A percentile compares a stretch with the other conserved stretches of the same genome.
Evolutionary conservation across 92 coral and sea anemone genomes (phyloP).

Genomic region (Montipora capitata): DNA sequence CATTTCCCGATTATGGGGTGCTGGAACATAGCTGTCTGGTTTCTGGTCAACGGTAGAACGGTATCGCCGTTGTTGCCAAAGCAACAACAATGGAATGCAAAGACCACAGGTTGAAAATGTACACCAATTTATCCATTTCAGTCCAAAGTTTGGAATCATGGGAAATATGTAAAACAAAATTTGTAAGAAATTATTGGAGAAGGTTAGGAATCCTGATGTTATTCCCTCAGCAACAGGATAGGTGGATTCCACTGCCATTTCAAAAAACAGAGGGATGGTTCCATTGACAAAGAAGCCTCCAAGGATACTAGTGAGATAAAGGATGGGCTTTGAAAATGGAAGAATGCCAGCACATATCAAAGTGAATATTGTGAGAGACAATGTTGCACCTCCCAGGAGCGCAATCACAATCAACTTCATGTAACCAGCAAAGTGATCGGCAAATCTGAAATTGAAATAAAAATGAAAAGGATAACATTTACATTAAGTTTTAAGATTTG

Average conservation of each 20-base stretch:
- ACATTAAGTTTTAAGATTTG: not conserved
- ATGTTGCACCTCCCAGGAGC: constrained; percentile 86
- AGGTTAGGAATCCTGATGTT: constrained; percentile 89
- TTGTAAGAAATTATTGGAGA: constrained; percentile 93
- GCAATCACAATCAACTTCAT: constrained; percentile 86
- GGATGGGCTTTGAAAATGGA: constrained; percentile 75
- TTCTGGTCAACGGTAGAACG: constrained; percentile 84
- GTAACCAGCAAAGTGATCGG: constrained; percentile 92
- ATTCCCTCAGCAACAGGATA: constrained; percentile 97
- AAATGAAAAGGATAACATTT: not conserved
- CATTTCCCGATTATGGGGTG: constrained; percentile 57
- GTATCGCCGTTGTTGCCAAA: constrained; percentile 86
- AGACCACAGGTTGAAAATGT: constrained; percentile 77
- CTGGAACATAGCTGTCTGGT: constrained; percentile 61
- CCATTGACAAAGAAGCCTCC: constrained; percentile 96
- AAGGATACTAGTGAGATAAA: constrained; percentile 83
- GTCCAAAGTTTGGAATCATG: constrained; percentile 87
- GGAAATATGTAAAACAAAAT: constrained; percentile 92
- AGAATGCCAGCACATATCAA: constrained; percentile 79
- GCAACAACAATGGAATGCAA: constrained; percentile 76
- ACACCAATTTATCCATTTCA: constrained; percentile 93
- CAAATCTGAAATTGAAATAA: constrained; percentile 76
- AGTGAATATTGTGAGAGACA: constrained; percentile 80
- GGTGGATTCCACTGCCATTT: constrained; percentile 92
- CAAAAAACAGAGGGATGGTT: constrained; percentile 94